A percentile compares a stretch with the other conserved stretches of the same genome.
These are phyloP conservation scores for Clarias pachynema DNA, from an alignment of 2,797 vertebrate genomes.

Conservation along the genomic window DNA sequence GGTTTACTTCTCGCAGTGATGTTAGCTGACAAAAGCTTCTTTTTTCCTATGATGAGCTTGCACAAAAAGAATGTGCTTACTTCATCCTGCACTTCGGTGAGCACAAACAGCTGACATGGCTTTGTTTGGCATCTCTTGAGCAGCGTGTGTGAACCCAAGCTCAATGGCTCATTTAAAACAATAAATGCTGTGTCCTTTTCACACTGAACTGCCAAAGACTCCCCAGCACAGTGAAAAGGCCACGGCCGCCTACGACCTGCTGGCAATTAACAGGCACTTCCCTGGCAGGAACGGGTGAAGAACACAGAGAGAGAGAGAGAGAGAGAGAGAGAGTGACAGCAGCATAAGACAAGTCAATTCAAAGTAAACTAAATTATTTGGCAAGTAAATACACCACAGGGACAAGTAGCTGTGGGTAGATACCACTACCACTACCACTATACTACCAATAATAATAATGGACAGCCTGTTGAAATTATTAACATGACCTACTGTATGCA, in stretches of 20 bases:
- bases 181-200: conserved; percentile 50
- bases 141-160: conserved; percentile 3
- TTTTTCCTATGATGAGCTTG: conserved; percentile 12
- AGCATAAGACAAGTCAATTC: conserved; percentile 2
- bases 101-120: conserved; percentile 22
- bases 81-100: neutral
- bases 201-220: conserved; percentile 38
- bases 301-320: conserved; percentile 6
- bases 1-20: conserved; percentile 13
- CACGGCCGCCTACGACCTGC: conserved; percentile 35
- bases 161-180: conserved; percentile 30
- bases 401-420: neutral
- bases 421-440: too few species aligned
- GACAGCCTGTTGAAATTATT: too few species aligned
- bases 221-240: conserved; percentile 44
- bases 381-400: neutral
- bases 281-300: conserved; percentile 8
- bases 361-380: conserved; percentile 4
- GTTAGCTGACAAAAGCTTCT: conserved; percentile 9
- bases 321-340: neutral
- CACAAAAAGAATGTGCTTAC: neutral
- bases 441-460: too few species aligned
- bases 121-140: conserved; percentile 32
- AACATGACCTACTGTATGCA: too few species aligned
- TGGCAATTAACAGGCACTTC: conserved; percentile 45